These are phyloP conservation scores for Lampris incognitus DNA, from an alignment of 2,113 vertebrate species.

Conservation along the genomic window DNA sequence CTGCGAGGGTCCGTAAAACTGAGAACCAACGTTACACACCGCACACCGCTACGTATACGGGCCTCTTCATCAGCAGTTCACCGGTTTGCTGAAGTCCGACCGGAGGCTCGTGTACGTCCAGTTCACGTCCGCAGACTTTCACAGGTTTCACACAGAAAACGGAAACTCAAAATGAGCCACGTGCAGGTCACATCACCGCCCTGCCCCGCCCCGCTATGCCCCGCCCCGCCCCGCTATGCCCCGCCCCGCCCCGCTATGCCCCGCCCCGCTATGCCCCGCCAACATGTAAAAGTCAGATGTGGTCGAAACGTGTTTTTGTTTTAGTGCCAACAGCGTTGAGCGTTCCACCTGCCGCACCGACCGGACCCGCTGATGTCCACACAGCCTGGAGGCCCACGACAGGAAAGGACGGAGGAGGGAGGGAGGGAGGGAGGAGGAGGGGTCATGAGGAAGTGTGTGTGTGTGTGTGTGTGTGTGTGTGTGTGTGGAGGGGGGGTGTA, in stretches of 20 bases:
- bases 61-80: conserved; percentile 20
- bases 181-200: conserved; percentile 3
- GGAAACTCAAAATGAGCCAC: conserved; percentile 15
- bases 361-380: conserved; percentile 40
- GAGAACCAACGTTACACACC: conserved; percentile 9
- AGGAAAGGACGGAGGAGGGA: conserved; percentile 42
- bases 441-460: conserved; percentile 36
- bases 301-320: conserved; percentile 51
- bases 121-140: conserved; percentile 24
- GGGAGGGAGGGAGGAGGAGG: conserved; percentile 3
- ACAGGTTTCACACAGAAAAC: conserved; percentile 20
- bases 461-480: conserved; percentile 17
- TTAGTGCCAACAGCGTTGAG: conserved; percentile 45
- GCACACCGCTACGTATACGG: conserved; percentile 22
- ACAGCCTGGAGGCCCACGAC: conserved; percentile 4
- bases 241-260: no score
- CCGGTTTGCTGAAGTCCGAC: neutral
- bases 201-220: conserved; percentile 4
- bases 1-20: conserved; percentile 36
- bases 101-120: conserved; percentile 23
- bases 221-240: no score
- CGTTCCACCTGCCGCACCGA: conserved; percentile 64
- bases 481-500: conserved; percentile 22
- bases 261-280: no score
- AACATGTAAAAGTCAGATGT: conserved; percentile 46